These are phyloP conservation scores for Oncorhynchus kisutch DNA, from an alignment of 2,113 vertebrate genomes.

Conservation along the genomic window DNA sequence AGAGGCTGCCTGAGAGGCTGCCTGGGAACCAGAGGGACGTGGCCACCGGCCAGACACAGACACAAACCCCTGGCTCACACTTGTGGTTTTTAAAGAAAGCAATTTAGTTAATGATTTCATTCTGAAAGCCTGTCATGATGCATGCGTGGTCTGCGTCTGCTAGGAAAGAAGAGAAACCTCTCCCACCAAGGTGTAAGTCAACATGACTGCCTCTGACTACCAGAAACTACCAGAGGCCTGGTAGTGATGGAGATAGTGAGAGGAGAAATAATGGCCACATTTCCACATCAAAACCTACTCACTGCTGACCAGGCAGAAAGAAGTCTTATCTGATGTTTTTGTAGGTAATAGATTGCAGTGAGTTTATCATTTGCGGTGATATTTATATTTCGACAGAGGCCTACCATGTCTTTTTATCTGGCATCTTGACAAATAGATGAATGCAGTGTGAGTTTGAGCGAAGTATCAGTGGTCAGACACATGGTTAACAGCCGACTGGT, in stretches of 20 bases:
- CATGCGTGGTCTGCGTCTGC: conserved; percentile 51
- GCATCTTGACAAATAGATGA: conserved; percentile 16
- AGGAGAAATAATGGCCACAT: background rate
- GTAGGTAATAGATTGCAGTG: conserved; percentile 33
- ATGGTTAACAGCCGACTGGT: conserved; percentile 47
- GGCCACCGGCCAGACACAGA: conserved; percentile 68
- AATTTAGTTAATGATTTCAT: conserved; percentile 78
- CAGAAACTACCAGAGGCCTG: conserved; percentile 32
- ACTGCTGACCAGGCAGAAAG: background rate
- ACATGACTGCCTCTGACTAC: conserved; percentile 37
- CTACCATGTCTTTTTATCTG: conserved; percentile 9
- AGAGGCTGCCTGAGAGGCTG: background rate
- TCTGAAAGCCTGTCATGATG: conserved; percentile 70
- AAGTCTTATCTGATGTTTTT: conserved; percentile 2
- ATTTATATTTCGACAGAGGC: conserved; percentile 3
- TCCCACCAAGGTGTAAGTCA: conserved; percentile 54
- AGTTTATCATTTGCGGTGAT: conserved; percentile 16
- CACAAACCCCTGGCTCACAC: conserved; percentile 41
- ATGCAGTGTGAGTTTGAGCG: conserved; percentile 35
- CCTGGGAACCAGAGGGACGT: conserved; percentile 47
- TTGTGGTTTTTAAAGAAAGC: conserved; percentile 73
- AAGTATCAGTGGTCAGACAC: conserved; percentile 49
- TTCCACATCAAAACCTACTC: background rate
- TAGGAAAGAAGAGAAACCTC: conserved; percentile 38
- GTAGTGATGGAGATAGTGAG: background rate